phyloP scores from a whole-genome alignment of 1,140 invertebrate genomes.

The Neuroterus valhalla region DNA sequence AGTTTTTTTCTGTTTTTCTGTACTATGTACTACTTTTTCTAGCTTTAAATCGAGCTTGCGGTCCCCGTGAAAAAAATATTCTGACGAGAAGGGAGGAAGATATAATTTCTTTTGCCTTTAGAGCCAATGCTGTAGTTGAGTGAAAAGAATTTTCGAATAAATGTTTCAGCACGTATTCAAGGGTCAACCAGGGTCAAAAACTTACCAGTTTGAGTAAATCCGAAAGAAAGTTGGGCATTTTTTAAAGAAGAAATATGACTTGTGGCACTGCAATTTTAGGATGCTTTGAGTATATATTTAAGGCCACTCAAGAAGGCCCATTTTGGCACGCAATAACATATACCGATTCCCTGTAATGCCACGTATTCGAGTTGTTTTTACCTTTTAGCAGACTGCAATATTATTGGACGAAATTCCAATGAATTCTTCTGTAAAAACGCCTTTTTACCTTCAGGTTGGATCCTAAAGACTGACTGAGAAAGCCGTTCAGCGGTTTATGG shows the following conservation, averaged over 20 bases:
- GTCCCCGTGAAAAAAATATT: too few relatives aligned
- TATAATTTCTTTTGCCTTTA: too few relatives aligned
- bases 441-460: neutral
- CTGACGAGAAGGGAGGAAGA: too few relatives aligned
- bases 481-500: constrained; percentile 19
- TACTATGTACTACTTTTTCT: too few relatives aligned
- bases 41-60: too few relatives aligned
- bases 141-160: too few relatives aligned
- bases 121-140: too few relatives aligned
- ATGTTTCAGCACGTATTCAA: neutral
- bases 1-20: too few relatives aligned
- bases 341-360: neutral
- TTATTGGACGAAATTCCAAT: neutral
- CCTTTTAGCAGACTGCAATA: constrained; percentile 8
- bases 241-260: neutral
- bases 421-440: constrained; percentile 18
- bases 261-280: neutral
- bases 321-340: constrained; percentile 11
- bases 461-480: constrained; percentile 9
- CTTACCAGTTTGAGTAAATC: too few relatives aligned
- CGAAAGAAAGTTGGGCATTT: neutral
- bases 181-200: too few relatives aligned
- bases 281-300: neutral
- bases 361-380: constrained; percentile 12
- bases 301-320: neutral